Evolutionary conservation across 1,140 invertebrate species (phyloP).

Genomic region (Chelonus insularis): DNA sequence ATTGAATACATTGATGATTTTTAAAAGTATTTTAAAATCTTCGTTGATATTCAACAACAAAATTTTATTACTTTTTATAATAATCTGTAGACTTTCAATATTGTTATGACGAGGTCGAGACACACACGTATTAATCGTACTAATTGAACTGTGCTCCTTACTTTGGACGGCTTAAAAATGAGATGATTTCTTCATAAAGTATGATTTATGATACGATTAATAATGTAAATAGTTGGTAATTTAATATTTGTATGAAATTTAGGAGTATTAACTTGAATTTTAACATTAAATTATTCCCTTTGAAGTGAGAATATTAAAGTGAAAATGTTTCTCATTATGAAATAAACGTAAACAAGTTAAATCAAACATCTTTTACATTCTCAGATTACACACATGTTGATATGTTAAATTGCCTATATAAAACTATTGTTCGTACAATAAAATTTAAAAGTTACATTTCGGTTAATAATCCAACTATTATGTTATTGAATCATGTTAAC

Average conservation of each 20-base stretch:
- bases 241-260: too few species aligned
- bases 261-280: too few species aligned
- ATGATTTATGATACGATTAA: background rate
- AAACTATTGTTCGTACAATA: conserved; percentile 42
- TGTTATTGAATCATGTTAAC: too few species aligned
- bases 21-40: conserved; percentile 19
- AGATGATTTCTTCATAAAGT: conserved; percentile 14
- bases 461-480: too few species aligned
- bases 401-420: conserved; percentile 3
- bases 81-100: conserved; percentile 52
- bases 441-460: background rate
- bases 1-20: too few species aligned
- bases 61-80: conserved; percentile 31
- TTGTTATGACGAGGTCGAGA: conserved; percentile 53
- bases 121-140: conserved; percentile 28
- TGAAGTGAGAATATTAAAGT: too few species aligned
- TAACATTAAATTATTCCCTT: too few species aligned
- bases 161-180: conserved; percentile 26
- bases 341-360: too few species aligned
- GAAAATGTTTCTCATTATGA: too few species aligned
- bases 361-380: too few species aligned
- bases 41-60: conserved; percentile 4
- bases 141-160: conserved; percentile 26
- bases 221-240: background rate
- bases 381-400: background rate